These are phyloP conservation scores for Trichosurus vulpecula DNA, from an alignment of 2,797 vertebrate species.

Conservation along the genomic window DNA sequence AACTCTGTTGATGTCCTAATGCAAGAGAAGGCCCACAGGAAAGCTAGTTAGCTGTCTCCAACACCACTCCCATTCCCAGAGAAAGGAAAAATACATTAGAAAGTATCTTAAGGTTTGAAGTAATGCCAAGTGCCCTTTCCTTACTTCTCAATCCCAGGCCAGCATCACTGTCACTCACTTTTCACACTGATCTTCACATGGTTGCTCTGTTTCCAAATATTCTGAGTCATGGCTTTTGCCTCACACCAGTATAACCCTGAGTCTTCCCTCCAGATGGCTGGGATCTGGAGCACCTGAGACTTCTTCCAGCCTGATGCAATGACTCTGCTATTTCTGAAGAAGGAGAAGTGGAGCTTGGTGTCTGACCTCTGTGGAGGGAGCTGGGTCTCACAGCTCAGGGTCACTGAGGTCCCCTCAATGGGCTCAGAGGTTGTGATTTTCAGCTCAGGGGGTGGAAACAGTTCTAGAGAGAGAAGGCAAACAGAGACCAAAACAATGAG, in stretches of 20 bases:
- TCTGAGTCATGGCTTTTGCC: background rate
- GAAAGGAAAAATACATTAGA: background rate
- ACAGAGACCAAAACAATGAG: background rate
- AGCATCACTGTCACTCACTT: background rate
- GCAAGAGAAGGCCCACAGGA: background rate
- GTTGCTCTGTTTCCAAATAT: conserved; percentile 11
- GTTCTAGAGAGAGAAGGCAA: conserved; percentile 38
- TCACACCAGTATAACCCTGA: conserved; percentile 29
- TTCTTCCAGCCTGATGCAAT: background rate
- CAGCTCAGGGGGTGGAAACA: conserved; percentile 44
- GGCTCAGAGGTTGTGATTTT: background rate
- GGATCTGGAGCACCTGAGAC: conserved; percentile 27
- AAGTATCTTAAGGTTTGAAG: background rate
- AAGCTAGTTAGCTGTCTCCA: background rate
- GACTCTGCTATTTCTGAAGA: conserved; percentile 3
- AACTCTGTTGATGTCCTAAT: background rate
- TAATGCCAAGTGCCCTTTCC: too few relatives aligned
- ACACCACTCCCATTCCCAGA: background rate
- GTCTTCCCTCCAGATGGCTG: conserved; percentile 25
- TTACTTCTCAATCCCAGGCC: background rate
- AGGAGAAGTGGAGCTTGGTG: background rate
- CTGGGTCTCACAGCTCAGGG: conserved; percentile 24
- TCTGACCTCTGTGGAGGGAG: conserved; percentile 23
- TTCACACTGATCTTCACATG: background rate
- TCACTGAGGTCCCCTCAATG: conserved; percentile 19